A percentile compares a stretch with the other conserved stretches of the same genome.
Conservation (phyloP, 2,888 invertebrate genomes). For the Dichetophora obliterata region DNA sequence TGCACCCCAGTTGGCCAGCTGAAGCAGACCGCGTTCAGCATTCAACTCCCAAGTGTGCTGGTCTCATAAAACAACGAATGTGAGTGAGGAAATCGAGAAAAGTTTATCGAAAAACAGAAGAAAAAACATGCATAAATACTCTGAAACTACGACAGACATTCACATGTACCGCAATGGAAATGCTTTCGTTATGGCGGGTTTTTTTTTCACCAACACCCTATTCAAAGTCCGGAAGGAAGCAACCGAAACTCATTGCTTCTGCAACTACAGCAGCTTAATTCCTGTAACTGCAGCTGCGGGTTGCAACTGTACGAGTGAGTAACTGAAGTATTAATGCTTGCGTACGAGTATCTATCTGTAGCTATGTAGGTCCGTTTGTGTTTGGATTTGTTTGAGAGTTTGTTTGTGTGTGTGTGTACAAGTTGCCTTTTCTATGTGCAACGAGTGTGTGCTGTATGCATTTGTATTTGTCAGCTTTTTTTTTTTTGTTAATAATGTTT, state of each 20-base stretch:
- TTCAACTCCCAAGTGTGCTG: constrained; percentile 49
- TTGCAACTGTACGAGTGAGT: not conserved
- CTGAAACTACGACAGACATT: not conserved
- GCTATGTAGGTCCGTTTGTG: too few species aligned
- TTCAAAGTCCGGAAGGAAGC: not conserved
- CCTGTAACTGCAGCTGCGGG: not conserved
- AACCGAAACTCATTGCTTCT: not conserved
- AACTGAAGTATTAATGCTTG: constrained; percentile 1
- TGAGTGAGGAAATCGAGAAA: not conserved
- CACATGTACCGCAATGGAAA: constrained; percentile 53
- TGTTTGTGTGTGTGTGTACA: constrained; percentile 29
- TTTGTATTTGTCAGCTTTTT: constrained; percentile 22
- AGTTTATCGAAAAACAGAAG: constrained; percentile 7
- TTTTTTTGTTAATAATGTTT: not conserved
- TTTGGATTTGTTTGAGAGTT: too few species aligned
- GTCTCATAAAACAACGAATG: constrained; percentile 57
- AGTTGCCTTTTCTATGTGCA: not conserved
- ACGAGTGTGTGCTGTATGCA: constrained; percentile 18
- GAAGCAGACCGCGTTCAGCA: too few species aligned
- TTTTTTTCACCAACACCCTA: not conserved
- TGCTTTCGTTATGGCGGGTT: constrained; percentile 48
- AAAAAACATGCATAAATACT: constrained; percentile 1
- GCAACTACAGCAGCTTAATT: not conserved
- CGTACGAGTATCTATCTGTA: not conserved
- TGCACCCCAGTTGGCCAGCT: too few species aligned